Conservation (phyloP, 2,113 vertebrate species). For the Pituophis catenifer region DNA sequence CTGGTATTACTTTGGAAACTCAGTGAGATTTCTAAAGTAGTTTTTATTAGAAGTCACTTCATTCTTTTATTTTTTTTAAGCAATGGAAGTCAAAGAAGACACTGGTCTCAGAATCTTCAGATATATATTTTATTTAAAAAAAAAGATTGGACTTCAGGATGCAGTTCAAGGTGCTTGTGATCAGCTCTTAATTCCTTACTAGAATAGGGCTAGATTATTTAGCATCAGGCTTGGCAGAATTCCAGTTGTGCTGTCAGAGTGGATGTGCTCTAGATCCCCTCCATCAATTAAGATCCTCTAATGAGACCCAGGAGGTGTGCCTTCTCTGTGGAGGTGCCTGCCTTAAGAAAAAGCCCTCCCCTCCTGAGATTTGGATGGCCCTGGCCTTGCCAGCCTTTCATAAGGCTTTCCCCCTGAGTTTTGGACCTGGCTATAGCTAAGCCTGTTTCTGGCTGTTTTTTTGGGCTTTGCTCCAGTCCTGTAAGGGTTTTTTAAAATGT, state of each 20-base stretch:
- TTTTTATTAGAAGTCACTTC: background rate
- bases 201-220: background rate
- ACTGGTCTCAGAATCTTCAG: background rate
- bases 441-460: background rate
- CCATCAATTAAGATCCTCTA: background rate
- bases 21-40: background rate
- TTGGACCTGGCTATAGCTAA: background rate
- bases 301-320: background rate
- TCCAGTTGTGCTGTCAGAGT: background rate
- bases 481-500: background rate
- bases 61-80: background rate
- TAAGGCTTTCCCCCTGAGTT: background rate
- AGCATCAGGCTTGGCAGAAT: background rate
- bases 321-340: background rate
- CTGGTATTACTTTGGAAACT: background rate
- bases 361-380: background rate
- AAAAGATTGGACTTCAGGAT: background rate
- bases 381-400: background rate
- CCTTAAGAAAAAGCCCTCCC: background rate
- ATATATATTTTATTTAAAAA: background rate
- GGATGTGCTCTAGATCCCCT: background rate
- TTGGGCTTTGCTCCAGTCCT: background rate
- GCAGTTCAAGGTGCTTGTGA: background rate
- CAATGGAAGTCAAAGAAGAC: background rate
- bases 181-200: background rate